These are phyloP conservation scores for Alces alces DNA, from an alignment of 2,113 vertebrate genomes.

Conservation along the genomic window DNA sequence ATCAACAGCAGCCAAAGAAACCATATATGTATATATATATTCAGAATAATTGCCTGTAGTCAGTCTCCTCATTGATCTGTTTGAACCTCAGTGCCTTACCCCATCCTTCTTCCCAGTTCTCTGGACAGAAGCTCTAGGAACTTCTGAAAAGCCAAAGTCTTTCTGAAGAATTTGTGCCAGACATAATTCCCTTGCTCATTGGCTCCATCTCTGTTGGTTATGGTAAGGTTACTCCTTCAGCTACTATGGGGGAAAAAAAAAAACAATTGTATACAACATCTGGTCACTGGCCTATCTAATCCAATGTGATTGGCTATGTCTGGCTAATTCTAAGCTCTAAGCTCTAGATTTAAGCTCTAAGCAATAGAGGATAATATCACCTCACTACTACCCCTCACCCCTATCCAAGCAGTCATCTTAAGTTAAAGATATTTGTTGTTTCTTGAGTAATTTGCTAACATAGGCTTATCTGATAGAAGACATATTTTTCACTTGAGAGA, in stretches of 20 bases:
- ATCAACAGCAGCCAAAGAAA: conserved; percentile 54
- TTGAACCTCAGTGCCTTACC: conserved; percentile 66
- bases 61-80: not conserved
- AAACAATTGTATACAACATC: not conserved
- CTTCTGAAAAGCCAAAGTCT: conserved; percentile 59
- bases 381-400: not conserved
- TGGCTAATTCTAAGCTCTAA: conserved; percentile 30
- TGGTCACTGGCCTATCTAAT: not conserved
- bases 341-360: conserved; percentile 7
- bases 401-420: not conserved
- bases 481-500: conserved; percentile 35
- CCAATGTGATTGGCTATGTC: not conserved
- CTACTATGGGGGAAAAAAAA: not conserved
- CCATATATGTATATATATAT: not conserved
- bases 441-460: conserved; percentile 29
- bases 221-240: not conserved
- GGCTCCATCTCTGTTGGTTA: not conserved
- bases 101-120: conserved; percentile 22
- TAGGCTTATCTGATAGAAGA: conserved; percentile 48
- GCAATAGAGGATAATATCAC: not conserved
- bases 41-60: not conserved
- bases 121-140: conserved; percentile 44
- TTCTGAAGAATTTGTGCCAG: conserved; percentile 34
- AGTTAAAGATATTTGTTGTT: conserved; percentile 14
- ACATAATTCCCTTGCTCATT: not conserved